phyloP scores from a whole-genome alignment of 92 coral and sea anemone species.

The Zoanthus gigantus region DNA sequence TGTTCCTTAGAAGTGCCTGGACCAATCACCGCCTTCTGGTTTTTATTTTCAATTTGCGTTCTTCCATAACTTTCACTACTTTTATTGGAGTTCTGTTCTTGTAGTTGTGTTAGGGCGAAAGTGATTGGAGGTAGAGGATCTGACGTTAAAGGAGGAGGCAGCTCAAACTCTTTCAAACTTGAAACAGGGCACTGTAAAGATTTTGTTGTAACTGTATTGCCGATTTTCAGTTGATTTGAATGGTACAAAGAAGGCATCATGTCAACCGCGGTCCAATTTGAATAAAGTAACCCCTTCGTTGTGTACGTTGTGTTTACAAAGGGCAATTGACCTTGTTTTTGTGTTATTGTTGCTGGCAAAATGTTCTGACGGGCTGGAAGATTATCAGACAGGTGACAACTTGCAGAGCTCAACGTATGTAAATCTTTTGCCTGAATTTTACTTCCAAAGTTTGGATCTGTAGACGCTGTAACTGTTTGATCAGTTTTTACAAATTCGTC shows the following conservation, averaged over 20 bases:
- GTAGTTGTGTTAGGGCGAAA: neutral
- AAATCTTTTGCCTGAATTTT: neutral
- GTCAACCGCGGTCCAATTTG: neutral
- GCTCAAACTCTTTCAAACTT: conserved; percentile 11
- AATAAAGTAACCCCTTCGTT: neutral
- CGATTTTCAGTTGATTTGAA: neutral
- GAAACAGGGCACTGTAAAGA: conserved; percentile 30
- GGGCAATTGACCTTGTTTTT: neutral
- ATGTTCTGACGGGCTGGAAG: neutral
- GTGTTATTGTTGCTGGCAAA: neutral
- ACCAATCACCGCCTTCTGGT: neutral
- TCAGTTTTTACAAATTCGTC: neutral
- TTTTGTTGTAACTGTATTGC: conserved; percentile 20
- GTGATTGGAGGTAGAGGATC: neutral
- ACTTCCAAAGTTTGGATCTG: neutral
- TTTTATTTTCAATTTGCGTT: neutral
- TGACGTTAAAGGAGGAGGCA: neutral
- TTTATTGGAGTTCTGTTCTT: neutral
- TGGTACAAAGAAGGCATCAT: neutral
- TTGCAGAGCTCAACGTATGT: conserved; percentile 10
- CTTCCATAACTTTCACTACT: neutral
- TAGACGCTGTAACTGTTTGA: neutral
- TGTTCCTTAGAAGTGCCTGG: neutral
- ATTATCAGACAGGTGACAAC: conserved; percentile 5
- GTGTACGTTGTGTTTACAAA: neutral